Evolutionary conservation across 2,797 vertebrate genomes (phyloP).

Genomic region (Gallinago nigripennis): DNA sequence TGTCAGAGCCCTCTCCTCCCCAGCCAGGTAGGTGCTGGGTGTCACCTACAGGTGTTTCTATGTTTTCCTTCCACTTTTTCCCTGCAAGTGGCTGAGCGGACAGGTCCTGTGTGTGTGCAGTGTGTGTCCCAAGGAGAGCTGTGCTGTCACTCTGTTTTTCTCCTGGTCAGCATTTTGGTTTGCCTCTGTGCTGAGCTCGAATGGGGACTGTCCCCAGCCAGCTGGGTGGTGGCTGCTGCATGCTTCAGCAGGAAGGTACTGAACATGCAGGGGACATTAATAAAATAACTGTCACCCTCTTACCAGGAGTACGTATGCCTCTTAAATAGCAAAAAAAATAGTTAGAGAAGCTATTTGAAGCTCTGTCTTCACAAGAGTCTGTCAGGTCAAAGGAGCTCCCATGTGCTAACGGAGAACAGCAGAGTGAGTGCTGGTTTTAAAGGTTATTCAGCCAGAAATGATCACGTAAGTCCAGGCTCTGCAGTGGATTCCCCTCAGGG

Average conservation of each 20-base stretch:
- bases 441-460: conserved; percentile 46
- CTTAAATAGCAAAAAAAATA: not conserved
- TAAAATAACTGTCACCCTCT: not conserved
- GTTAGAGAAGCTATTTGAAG: not conserved
- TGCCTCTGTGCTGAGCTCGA: not conserved
- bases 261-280: not conserved
- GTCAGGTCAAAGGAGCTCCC: not conserved
- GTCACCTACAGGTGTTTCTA: not conserved
- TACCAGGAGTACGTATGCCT: not conserved
- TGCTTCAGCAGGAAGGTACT: not conserved
- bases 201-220: not conserved
- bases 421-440: not conserved
- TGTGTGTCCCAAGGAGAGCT: not conserved
- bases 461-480: not conserved
- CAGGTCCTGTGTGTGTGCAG: fast-evolving
- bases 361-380: not conserved
- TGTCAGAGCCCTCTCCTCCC: conserved; percentile 64
- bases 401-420: not conserved
- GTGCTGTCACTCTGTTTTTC: not conserved
- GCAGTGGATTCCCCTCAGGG: not conserved
- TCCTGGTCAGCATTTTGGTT: fast-evolving
- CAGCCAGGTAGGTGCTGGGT: conserved; percentile 78
- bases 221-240: not conserved
- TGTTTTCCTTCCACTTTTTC: not conserved
- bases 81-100: not conserved